Conservation (phyloP, 2,888 invertebrate species). For the Drosophila bunnanda region DNA sequence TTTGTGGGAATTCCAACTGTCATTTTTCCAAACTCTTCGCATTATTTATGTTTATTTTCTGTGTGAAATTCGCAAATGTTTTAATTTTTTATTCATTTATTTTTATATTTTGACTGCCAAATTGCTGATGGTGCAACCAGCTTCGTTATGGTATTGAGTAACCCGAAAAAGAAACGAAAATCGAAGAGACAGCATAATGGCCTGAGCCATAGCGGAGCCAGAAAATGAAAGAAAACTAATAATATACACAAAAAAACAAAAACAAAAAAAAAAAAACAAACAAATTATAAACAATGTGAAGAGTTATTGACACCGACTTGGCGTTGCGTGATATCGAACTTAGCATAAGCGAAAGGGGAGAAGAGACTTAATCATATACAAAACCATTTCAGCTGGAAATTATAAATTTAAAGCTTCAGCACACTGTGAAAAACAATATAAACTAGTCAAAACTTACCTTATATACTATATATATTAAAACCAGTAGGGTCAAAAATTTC, state of each 20-base stretch:
- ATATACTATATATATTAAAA: too few species aligned
- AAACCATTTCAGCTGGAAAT: neutral
- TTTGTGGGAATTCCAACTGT: neutral
- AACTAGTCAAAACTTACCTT: neutral
- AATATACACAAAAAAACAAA: neutral
- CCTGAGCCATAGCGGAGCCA: constrained; percentile 13
- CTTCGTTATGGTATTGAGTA: constrained; percentile 23
- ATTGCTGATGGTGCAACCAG: constrained; percentile 18
- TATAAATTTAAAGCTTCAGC: neutral
- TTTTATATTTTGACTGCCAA: constrained; percentile 6
- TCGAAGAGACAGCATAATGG: constrained; percentile 4
- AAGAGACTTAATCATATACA: neutral
- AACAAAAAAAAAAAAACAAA: constrained; percentile 1
- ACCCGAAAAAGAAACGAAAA: constrained; percentile 2
- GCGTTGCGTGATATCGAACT: constrained; percentile 30
- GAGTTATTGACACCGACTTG: constrained; percentile 11
- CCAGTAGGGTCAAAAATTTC: too few species aligned
- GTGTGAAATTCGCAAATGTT: constrained; percentile 2
- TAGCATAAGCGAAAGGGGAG: constrained; percentile 39
- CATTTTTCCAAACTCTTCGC: constrained; percentile 2
- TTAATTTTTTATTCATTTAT: neutral
- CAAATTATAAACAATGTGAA: constrained; percentile 8
- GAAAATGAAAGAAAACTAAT: constrained; percentile 17
- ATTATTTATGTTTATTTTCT: constrained; percentile 13
- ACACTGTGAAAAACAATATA: neutral